phyloP scores from a whole-genome alignment of 2,888 invertebrate species.

The Cynaeus angustus region DNA sequence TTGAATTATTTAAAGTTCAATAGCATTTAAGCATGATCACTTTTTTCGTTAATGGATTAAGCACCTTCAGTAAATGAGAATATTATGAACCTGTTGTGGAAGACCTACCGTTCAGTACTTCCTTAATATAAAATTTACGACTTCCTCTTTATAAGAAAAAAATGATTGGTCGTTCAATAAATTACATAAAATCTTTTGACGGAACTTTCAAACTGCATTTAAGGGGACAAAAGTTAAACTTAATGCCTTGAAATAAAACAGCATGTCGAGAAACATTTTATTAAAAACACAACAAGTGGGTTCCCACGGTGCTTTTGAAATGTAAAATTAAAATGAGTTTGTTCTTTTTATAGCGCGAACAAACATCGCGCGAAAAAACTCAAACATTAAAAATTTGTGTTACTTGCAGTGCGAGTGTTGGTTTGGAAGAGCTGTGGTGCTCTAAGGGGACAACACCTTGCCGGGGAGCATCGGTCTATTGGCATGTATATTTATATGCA shows the following conservation, averaged over 20 bases:
- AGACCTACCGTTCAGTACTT: neutral
- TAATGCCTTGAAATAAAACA: neutral
- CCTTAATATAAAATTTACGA: conserved; percentile 14
- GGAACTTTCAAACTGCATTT: conserved; percentile 7
- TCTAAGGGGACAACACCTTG: neutral
- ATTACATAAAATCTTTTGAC: conserved; percentile 14
- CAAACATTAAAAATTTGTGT: neutral
- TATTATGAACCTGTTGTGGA: conserved; percentile 23
- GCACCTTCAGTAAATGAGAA: conserved; percentile 7
- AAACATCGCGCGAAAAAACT: conserved; percentile 2
- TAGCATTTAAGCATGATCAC: conserved; percentile 18
- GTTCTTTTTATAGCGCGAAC: conserved; percentile 8
- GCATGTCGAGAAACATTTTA: conserved; percentile 12
- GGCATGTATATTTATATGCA: conserved; percentile 9
- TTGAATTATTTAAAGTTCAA: conserved; percentile 15
- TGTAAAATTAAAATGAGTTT: conserved; percentile 1
- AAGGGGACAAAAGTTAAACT: conserved; percentile 1
- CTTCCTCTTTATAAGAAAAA: conserved; percentile 20
- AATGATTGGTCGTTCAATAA: conserved; percentile 1
- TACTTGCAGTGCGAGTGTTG: neutral
- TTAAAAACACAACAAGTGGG: conserved; percentile 14
- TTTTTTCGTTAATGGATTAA: conserved; percentile 19
- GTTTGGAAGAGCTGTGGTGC: neutral
- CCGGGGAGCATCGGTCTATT: conserved; percentile 17
- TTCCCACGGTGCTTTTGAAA: conserved; percentile 22